These are phyloP conservation scores for Podabrus alpinus DNA, from an alignment of 2,888 invertebrate genomes.

Conservation along the genomic window DNA sequence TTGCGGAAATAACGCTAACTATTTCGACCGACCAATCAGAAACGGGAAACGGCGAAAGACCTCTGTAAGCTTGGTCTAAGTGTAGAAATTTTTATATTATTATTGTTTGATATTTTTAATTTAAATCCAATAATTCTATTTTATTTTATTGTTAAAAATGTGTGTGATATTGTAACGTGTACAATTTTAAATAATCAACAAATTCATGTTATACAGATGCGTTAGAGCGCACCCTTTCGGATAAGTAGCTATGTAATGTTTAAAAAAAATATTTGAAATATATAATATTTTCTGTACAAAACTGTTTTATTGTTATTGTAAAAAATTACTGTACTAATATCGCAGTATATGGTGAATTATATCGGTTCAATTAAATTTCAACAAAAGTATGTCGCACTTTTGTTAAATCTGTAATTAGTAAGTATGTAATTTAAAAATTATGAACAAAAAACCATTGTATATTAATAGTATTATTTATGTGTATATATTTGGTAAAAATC, in stretches of 20 bases:
- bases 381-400: not conserved
- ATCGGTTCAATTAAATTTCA: constrained; percentile 7
- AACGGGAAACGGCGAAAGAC: not conserved
- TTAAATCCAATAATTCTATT: not conserved
- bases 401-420: not conserved
- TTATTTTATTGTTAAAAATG: not conserved
- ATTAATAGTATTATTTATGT: constrained; percentile 48
- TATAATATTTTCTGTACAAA: constrained; percentile 55
- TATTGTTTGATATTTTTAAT: not conserved
- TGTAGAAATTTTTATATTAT: not conserved
- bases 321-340: constrained; percentile 52
- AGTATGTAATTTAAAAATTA: constrained; percentile 17
- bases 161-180: not conserved
- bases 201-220: not conserved
- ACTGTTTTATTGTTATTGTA: constrained; percentile 43
- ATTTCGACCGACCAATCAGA: not conserved
- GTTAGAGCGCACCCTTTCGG: not conserved
- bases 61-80: not conserved
- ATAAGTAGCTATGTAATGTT: not conserved
- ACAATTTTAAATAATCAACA: not conserved
- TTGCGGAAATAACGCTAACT: not conserved
- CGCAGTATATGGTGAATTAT: constrained; percentile 43
- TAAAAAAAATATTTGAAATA: constrained; percentile 33
- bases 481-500: constrained; percentile 56
- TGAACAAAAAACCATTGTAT: constrained; percentile 53